Conservation (phyloP, 1,140 invertebrate species). For the Augochlora pura region DNA sequence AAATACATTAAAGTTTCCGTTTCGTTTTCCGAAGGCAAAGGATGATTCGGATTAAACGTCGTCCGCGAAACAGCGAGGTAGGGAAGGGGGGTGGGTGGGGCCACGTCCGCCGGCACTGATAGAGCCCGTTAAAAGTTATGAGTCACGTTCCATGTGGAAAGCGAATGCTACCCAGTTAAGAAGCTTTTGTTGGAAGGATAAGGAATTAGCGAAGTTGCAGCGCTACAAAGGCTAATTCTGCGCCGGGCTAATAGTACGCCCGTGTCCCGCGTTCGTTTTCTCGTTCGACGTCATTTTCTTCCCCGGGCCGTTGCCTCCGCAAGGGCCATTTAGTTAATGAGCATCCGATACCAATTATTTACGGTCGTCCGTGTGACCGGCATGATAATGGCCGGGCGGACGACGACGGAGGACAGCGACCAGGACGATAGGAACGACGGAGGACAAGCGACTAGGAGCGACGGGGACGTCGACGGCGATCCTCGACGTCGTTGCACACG, state of each 20-base stretch:
- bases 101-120: not conserved
- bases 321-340: conserved; percentile 69
- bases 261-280: not conserved
- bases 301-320: not conserved
- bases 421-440: no score
- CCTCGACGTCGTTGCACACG: conserved; percentile 69
- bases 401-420: no score
- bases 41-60: not conserved
- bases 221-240: conserved; percentile 16
- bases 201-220: conserved; percentile 25
- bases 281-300: conserved; percentile 25
- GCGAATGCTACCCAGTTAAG: conserved; percentile 4
- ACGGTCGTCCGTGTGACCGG: conserved; percentile 54
- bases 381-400: conserved; percentile 43
- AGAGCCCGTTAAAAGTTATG: conserved; percentile 26
- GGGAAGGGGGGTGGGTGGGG: no score
- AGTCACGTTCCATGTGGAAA: conserved; percentile 21
- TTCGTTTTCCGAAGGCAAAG: not conserved
- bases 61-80: no score
- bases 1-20: no score
- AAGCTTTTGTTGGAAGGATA: conserved; percentile 20
- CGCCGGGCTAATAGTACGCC: conserved; percentile 14
- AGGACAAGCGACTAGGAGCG: no score
- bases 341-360: conserved; percentile 70
- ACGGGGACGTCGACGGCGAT: conserved; percentile 41